Conservation (phyloP, 2,113 vertebrate species). For the Carassius auratus region DNA sequence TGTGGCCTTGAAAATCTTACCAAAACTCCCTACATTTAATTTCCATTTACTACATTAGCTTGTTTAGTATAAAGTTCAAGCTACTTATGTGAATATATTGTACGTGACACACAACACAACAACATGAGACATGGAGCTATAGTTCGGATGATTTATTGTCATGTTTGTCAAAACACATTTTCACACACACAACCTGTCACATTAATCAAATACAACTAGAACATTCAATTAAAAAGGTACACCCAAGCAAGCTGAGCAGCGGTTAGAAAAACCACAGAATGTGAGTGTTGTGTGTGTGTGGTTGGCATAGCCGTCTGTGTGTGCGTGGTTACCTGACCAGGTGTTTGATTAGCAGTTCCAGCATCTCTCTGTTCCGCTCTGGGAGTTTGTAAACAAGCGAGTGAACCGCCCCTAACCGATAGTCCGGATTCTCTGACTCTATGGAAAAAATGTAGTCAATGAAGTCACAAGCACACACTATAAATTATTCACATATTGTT, state of each 20-base stretch:
- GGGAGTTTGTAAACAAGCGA: conserved; percentile 90
- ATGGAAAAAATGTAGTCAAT: conserved; percentile 11
- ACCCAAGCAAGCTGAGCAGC: background rate
- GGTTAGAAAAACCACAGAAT: conserved; percentile 12
- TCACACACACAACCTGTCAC: conserved; percentile 15
- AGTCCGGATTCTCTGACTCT: conserved; percentile 95
- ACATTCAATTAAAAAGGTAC: conserved; percentile 22
- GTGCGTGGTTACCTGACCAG: conserved; percentile 85
- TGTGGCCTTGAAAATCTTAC: background rate
- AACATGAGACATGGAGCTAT: background rate
- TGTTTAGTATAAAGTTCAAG: background rate
- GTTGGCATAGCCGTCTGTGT: too few relatives aligned
- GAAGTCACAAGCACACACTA: conserved; percentile 15
- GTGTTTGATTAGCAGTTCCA: conserved; percentile 90
- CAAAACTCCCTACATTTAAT: background rate
- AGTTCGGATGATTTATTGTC: conserved; percentile 13
- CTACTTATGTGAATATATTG: background rate
- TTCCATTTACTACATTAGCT: background rate
- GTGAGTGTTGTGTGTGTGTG: background rate
- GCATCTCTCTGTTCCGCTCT: conserved; percentile 91
- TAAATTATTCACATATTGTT: background rate
- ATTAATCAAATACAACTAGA: conserved; percentile 23
- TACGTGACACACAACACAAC: background rate
- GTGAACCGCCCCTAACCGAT: conserved; percentile 91
- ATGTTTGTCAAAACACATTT: background rate